Base-by-base conservation (phyloP, 2,888 invertebrate genomes). In the Spisula solida region DNA sequence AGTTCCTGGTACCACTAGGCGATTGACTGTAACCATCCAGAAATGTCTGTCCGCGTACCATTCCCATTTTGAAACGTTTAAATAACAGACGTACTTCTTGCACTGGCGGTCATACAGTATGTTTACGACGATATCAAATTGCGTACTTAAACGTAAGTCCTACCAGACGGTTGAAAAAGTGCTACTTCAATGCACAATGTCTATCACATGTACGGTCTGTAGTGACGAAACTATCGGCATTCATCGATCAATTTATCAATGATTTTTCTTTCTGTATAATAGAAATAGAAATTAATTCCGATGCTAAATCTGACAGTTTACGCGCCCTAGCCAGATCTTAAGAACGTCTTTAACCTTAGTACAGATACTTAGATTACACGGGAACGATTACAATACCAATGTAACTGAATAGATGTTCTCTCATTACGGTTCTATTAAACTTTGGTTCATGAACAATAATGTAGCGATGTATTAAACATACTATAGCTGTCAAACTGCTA, bases 281-380 rank as follows among this genome's bases (percentile, higher is more conserved):
- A 1, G 60, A 66, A 66, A 66, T 25, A 66, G 60, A 66, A 66
- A 66, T 66, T 66, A 25, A 66, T 66, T 66, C 60, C 60, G 25
- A 66, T 25, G 60, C 60, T 10, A 66, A 6, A n/a, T 66, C 20
- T 25, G 60, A 25, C 25, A n/a, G n/a, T 66, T 66, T 25, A 66
- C n/a, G n/a, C 60, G 25, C 41, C 2, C 60, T n/a, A 66, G 10
- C 25, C 60, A 25, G 60, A 25, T 66, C n/a, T 25, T 25, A 12
- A 0, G 4, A 2, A 25, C 60, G 60, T 66, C 25, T 56, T 20
- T 56, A 20, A 56, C 56, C 56, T 20, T 20, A 56, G 6, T 66
- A 10, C 25, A 66, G 60, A 66, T 66, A 66, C 60, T 2, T 66
- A 66, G 60, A 66, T 66, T 66, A 25, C 25, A 5, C 25, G n/a